Percentiles rank a stretch among this genome's conserved stretches.
Conservation (phyloP, 2,113 vertebrate genomes). For the Cynopterus brachyotis region DNA sequence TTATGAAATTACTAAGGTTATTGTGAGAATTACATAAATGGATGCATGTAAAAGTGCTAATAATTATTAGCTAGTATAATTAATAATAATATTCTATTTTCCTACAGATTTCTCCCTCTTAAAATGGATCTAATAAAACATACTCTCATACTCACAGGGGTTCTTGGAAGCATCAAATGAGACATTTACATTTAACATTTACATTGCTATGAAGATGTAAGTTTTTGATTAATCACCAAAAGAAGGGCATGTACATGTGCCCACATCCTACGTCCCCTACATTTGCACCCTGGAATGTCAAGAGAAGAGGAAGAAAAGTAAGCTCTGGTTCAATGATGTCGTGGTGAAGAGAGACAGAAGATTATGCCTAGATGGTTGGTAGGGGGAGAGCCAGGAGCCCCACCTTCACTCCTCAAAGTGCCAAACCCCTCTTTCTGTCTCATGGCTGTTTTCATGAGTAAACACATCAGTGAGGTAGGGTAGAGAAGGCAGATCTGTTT, state of each 20-base stretch:
- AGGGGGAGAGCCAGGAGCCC: background rate
- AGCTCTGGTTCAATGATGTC: background rate
- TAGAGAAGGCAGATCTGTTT: background rate
- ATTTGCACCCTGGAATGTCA: too few relatives aligned
- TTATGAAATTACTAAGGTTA: background rate
- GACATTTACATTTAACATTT: background rate
- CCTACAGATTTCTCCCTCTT: background rate
- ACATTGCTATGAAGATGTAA: background rate
- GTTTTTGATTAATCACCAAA: background rate
- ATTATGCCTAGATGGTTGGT: too few relatives aligned
- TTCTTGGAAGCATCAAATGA: background rate
- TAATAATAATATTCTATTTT: background rate
- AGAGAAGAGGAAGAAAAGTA: background rate
- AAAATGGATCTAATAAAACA: background rate
- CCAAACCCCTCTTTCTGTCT: background rate
- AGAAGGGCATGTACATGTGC: background rate
- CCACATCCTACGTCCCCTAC: background rate
- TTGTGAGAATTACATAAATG: background rate
- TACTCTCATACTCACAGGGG: background rate
- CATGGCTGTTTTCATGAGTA: background rate
- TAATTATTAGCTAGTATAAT: background rate
- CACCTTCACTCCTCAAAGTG: background rate
- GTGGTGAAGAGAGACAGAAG: background rate
- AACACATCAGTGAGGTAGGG: background rate
- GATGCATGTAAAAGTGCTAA: background rate